phyloP scores from a whole-genome alignment of 1,140 invertebrate genomes.

The Linepithema humile region DNA sequence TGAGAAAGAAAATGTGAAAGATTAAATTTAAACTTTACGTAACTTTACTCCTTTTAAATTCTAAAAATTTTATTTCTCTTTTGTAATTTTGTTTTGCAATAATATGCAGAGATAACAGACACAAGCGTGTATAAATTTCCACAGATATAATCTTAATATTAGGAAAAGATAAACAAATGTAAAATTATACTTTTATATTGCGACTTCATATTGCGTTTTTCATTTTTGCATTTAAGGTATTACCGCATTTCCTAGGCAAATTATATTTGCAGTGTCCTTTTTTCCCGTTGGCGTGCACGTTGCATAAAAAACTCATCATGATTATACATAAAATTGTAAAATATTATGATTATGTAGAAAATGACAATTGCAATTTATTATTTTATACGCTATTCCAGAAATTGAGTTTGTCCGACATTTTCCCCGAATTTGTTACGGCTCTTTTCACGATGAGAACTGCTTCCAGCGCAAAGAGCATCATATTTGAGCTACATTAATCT shows the following conservation, averaged over 20 bases:
- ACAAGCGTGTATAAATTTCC: neutral
- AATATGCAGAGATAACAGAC: no score
- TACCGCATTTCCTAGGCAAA: neutral
- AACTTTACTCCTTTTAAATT: neutral
- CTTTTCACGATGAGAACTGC: neutral
- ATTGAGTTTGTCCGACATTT: neutral
- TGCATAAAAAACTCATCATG: neutral
- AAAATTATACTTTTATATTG: slow-evolving; percentile 4
- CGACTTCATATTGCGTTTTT: neutral
- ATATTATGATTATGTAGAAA: neutral
- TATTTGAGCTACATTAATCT: neutral
- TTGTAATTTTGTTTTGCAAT: slow-evolving; percentile 3
- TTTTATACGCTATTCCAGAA: neutral
- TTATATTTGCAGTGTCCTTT: neutral
- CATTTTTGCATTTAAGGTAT: neutral
- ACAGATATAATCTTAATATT: neutral
- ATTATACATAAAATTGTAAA: neutral
- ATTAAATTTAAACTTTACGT: neutral
- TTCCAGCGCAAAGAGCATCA: neutral
- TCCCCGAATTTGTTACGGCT: neutral
- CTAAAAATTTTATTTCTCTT: neutral
- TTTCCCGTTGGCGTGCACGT: neutral
- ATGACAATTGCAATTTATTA: neutral
- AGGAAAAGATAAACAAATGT: slow-evolving; percentile 3
- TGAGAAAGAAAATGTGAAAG: neutral